Evolutionary conservation across 2,797 vertebrate genomes (phyloP).

Genomic region (Sebastes melanostomus): DNA sequence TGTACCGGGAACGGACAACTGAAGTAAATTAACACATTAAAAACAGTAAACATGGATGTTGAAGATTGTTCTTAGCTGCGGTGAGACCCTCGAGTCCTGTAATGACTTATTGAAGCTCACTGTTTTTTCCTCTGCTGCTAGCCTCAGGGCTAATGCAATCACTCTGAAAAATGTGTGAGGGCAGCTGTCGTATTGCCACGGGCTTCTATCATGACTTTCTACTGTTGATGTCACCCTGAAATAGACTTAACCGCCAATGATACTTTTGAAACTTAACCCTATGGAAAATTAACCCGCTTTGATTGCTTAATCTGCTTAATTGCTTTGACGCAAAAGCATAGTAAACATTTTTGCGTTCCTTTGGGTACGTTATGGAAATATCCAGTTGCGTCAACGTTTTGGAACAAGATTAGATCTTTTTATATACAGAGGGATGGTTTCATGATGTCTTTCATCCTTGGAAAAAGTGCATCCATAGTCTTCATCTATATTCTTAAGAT

Average conservation of each 20-base stretch:
- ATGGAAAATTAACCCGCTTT: slow-evolving; percentile 3
- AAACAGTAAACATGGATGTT: slow-evolving; percentile 40
- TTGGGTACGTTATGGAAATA: neutral
- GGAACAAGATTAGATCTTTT: neutral
- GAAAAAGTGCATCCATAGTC: neutral
- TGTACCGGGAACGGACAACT: neutral
- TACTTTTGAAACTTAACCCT: slow-evolving; percentile 16
- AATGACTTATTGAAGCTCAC: slow-evolving; percentile 68
- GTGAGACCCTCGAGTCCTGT: slow-evolving; percentile 42
- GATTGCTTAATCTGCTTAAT: slow-evolving; percentile 14
- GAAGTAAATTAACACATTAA: slow-evolving; percentile 17
- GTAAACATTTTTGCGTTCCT: neutral
- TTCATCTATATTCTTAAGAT: slow-evolving; percentile 49
- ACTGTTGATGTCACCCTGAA: slow-evolving; percentile 42
- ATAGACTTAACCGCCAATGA: slow-evolving; percentile 20
- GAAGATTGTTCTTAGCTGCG: slow-evolving; percentile 47
- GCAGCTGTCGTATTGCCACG: slow-evolving; percentile 56
- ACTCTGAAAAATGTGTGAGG: slow-evolving; percentile 64
- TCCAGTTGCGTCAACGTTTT: neutral
- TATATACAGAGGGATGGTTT: neutral
- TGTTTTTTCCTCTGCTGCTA: slow-evolving; percentile 43
- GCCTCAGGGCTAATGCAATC: slow-evolving; percentile 69
- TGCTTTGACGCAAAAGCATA: neutral
- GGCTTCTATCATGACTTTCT: slow-evolving; percentile 43
- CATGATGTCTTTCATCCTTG: neutral